These are phyloP conservation scores for Schizaphis graminum DNA, from an alignment of 2,888 invertebrate genomes.

Conservation along the genomic window DNA sequence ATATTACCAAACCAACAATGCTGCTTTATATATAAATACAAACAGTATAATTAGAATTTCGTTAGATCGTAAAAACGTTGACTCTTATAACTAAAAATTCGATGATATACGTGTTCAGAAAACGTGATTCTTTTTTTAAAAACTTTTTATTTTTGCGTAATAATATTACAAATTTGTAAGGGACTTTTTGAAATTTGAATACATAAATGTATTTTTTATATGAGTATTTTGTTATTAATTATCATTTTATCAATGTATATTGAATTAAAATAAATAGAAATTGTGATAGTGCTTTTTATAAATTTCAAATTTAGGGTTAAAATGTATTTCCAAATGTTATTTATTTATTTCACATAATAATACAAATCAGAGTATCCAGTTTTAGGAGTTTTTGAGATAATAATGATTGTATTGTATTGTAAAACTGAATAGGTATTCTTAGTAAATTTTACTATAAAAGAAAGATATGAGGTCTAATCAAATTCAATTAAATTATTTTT, in stretches of 20 bases:
- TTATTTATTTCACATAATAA: no score
- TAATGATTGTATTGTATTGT: no score
- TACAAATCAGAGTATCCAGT: no score
- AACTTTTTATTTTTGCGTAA: neutral
- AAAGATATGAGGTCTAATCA: no score
- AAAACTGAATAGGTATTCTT: no score
- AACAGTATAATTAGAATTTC: slow-evolving; percentile 24
- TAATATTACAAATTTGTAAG: neutral
- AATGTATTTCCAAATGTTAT: no score
- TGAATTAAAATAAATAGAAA: neutral
- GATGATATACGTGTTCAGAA: neutral
- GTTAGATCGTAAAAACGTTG: slow-evolving; percentile 17
- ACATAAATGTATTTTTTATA: neutral
- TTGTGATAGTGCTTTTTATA: no score
- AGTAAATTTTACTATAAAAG: no score
- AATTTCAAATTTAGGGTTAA: no score
- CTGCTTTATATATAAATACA: neutral
- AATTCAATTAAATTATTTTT: no score
- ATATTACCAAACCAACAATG: slow-evolving; percentile 4
- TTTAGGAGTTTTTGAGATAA: no score
- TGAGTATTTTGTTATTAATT: neutral
- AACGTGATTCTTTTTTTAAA: slow-evolving; percentile 12
- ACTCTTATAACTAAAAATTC: slow-evolving; percentile 17
- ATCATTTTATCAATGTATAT: neutral
- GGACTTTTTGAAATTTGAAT: neutral